Evolutionary conservation across 2,797 vertebrate genomes (phyloP).

Genomic region (Acridotheres tristis): DNA sequence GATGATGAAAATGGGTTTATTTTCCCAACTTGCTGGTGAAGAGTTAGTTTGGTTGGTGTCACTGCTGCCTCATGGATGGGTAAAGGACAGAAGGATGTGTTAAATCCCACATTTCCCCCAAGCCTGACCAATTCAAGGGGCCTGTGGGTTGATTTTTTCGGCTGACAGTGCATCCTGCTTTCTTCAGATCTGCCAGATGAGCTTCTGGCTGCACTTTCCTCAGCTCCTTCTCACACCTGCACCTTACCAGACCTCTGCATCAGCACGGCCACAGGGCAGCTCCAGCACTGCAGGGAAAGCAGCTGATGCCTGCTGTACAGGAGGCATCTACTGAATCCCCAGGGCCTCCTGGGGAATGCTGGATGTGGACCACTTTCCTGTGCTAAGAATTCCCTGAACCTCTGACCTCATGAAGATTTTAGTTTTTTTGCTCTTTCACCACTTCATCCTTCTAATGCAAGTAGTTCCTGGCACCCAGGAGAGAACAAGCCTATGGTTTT

Average conservation of each 20-base stretch:
- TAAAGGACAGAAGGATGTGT: not conserved
- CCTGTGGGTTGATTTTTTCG: not conserved
- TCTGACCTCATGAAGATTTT: not conserved
- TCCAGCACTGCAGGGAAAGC: not conserved
- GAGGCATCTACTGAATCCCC: not conserved
- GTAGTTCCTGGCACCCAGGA: not conserved
- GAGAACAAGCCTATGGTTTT: not conserved
- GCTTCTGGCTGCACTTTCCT: not conserved
- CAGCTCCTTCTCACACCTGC: not conserved
- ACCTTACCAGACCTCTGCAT: not conserved
- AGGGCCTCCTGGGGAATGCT: not conserved
- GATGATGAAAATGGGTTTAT: slow-evolving; percentile 29
- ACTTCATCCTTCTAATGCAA: not conserved
- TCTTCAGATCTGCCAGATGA: not conserved
- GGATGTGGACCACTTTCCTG: not conserved
- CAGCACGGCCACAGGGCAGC: not conserved
- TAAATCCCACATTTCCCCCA: not conserved
- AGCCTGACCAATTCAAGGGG: not conserved
- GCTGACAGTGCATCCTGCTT: not conserved
- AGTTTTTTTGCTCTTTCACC: not conserved
- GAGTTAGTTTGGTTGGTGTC: not conserved
- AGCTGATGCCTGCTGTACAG: not conserved
- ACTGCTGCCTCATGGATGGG: not conserved
- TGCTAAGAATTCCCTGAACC: not conserved
- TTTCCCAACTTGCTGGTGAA: not conserved